Evolutionary conservation across 2,888 invertebrate species (phyloP).

Genomic region (Tipula vernalis): DNA sequence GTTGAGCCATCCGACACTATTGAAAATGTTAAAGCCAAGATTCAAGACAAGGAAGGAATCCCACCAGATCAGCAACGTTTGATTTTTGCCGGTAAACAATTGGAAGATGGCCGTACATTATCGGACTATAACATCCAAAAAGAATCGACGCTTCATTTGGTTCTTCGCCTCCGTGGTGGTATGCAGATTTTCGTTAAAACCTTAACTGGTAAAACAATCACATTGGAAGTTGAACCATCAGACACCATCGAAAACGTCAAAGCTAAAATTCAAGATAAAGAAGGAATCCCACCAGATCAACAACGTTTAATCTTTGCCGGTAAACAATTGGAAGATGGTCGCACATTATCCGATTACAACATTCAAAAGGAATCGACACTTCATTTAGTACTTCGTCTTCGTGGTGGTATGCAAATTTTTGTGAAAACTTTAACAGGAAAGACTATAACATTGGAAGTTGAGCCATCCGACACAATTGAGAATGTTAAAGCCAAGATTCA

Average conservation of each 20-base stretch:
- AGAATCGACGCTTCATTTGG: slow-evolving; percentile 89
- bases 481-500: slow-evolving; percentile 91
- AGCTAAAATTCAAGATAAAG: slow-evolving; percentile 83
- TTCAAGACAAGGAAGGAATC: slow-evolving; percentile 85
- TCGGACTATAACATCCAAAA: slow-evolving; percentile 92
- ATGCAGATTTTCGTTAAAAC: slow-evolving; percentile 99
- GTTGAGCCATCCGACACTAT: slow-evolving; percentile 88
- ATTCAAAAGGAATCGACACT: slow-evolving; percentile 90
- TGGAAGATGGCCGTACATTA: slow-evolving; percentile 86
- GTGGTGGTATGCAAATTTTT: slow-evolving; percentile 98
- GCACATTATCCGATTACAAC: slow-evolving; percentile 86
- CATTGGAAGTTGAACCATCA: slow-evolving; percentile 83
- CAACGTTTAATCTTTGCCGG: slow-evolving; percentile 89
- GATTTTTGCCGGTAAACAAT: slow-evolving; percentile 87
- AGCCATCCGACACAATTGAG: slow-evolving; percentile 86
- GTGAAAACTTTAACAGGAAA: slow-evolving; percentile 90
- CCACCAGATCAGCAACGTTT: slow-evolving; percentile 83
- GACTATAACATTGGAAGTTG: slow-evolving; percentile 85
- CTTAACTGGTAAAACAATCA: slow-evolving; percentile 89
- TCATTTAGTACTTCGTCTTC: slow-evolving; percentile 74
- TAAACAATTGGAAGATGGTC: slow-evolving; percentile 90
- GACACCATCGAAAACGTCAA: slow-evolving; percentile 95
- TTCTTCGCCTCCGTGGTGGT: slow-evolving; percentile 85
- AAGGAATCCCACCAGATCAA: slow-evolving; percentile 77
- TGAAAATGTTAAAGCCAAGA: slow-evolving; percentile 90